Evolutionary conservation across 2,888 invertebrate genomes (phyloP), one percentile per base, ranked within the genome.

Genomic region (Flexamia atlantica): DNA sequence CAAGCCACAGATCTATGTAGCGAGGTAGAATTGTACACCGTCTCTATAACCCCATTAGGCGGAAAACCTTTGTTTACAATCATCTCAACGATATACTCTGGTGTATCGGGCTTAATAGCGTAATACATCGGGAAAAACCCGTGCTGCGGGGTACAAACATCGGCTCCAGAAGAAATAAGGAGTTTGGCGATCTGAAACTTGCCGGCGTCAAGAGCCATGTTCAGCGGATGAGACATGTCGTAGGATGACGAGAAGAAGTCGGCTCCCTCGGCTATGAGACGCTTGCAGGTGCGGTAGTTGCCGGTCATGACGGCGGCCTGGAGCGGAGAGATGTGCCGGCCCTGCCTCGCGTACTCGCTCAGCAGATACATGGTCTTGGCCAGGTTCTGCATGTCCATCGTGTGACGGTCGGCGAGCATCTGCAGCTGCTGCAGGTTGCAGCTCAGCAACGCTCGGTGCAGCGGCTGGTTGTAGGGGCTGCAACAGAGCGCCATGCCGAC

Each of bases 141-240:
- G 12, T 76, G 3, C 46, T 46, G 46, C 4, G 17, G 28, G 5
- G 36, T n/a, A 46, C 46, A 46, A 25, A 76, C 74, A 46, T 76
- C 46, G 10, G 74, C 74, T 46, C 74, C 74, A 1, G 74, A 76
- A 10, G 7, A 25, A 25, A 76, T 76, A 0, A 76, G 28, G 5
- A 76, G 74, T 76, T 46, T 42, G 25, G 74, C 74, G n/a, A 76
- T 76, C 28, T 76, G 74, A 28, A 28, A 76, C 17, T 76, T 76
- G 14, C 46, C 74, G 7, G 28, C 17, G 5, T 50, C 28, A 1
- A 76, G 74, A 1, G 74, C 74, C 17, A 76, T 46, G 28, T 46
- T 76, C 28, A 76, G 23, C 3, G 74, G 74, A 17, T 20, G 42
- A 7, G 10, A 7, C 12, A 46, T 42, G 17, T 76, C 28, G 20